Percentiles rank a stretch among this genome's conserved stretches.
phyloP scores from a whole-genome alignment of 2,797 vertebrate genomes.

The Botia kubotai region DNA sequence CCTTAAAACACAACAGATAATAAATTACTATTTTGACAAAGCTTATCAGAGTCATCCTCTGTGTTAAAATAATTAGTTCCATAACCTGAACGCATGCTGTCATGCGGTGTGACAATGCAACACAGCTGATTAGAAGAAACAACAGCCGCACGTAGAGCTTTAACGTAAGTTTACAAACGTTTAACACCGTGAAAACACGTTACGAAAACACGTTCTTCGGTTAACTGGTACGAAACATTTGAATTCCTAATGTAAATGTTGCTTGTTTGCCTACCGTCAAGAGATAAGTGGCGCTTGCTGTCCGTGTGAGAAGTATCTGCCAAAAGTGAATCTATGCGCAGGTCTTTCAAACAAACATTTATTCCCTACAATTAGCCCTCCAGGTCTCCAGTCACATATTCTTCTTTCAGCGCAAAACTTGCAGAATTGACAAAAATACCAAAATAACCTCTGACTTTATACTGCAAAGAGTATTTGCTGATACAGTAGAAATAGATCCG shows the following conservation, averaged over 20 bases:
- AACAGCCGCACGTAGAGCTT: neutral
- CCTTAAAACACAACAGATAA: too few relatives aligned
- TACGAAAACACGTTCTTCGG: too few relatives aligned
- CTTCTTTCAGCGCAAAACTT: conserved; percentile 27
- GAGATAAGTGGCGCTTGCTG: neutral
- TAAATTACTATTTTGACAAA: too few relatives aligned
- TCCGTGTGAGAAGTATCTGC: neutral
- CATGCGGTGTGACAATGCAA: neutral
- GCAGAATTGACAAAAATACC: conserved; percentile 41
- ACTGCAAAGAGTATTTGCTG: conserved; percentile 52
- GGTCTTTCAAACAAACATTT: neutral
- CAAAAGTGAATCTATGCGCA: neutral
- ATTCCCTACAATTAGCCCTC: neutral
- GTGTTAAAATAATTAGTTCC: neutral
- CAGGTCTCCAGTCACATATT: conserved; percentile 5
- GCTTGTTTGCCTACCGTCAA: conserved; percentile 19
- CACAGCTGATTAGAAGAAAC: too few relatives aligned
- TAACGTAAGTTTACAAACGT: neutral
- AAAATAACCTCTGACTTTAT: conserved; percentile 58
- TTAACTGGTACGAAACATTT: neutral
- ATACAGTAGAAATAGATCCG: conserved; percentile 55
- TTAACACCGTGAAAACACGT: too few relatives aligned
- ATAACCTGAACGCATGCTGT: neutral
- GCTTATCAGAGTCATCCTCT: neutral
- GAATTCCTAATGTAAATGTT: neutral